Evolutionary conservation across 2,113 vertebrate genomes (phyloP).

Genomic region (Heterochromis multidens): DNA sequence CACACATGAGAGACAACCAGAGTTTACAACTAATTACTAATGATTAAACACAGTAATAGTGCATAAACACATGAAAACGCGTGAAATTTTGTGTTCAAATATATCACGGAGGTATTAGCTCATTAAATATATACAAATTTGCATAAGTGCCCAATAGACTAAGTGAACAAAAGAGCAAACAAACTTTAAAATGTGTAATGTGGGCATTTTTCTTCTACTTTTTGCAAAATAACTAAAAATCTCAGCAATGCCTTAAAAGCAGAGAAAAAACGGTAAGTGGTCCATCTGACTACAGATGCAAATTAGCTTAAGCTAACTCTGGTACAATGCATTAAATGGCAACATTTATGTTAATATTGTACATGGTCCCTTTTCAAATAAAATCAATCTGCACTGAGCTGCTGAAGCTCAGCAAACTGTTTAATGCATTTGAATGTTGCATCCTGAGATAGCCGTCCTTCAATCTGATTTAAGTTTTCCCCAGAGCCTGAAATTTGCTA

Average conservation of each 20-base stretch:
- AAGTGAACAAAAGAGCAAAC: not conserved
- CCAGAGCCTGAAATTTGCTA: not conserved
- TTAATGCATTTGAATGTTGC: not conserved
- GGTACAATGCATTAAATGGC: no score
- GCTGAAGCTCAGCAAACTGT: not conserved
- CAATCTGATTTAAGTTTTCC: not conserved
- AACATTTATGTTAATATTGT: no score
- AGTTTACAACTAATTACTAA: no score
- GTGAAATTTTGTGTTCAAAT: no score
- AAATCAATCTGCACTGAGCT: not conserved
- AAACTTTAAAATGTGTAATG: accelerated
- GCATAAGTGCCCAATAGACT: no score
- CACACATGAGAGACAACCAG: not conserved
- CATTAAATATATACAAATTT: no score
- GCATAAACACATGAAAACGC: no score
- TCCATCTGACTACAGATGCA: no score
- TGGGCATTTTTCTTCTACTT: not conserved
- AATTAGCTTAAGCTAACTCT: no score
- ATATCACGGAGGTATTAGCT: no score
- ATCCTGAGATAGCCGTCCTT: not conserved
- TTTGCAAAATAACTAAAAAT: not conserved
- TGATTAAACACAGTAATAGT: no score
- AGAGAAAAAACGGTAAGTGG: not conserved
- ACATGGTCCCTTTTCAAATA: no score
- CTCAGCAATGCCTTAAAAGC: not conserved